Evolutionary conservation across 2,113 vertebrate genomes (phyloP), one percentile per base, ranked within the genome.

Genomic region (Anarrhichthys ocellatus): DNA sequence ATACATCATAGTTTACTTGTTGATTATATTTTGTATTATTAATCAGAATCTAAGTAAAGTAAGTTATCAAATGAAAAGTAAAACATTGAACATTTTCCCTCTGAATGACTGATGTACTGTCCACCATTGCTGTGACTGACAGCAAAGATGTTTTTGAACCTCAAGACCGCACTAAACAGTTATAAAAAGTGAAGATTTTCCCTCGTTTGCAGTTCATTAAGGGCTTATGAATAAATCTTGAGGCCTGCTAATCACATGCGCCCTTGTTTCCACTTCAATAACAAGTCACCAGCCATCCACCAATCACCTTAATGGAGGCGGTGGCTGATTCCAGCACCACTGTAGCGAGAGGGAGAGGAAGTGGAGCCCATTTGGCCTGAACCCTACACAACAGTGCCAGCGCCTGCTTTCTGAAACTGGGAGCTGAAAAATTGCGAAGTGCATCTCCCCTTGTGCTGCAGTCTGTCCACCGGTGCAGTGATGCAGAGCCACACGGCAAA

Each of bases 401-500:
- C 52, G 76, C 54, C 73, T 24, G 58, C 72, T 54, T 70, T 91
- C 84, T 80, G 63, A 88, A 80, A 74, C 64, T 24, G 65, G 66
- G 83, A 88, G 78, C 83, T 76, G 76, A 88, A 91, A 34, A 91
- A 92, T 89, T 88, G 58, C 29, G 20, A 88, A 86, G 72, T 62
- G 83, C 67, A 59, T 88, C 88, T 89, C 87, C 83, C 86, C 75
- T 63, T 81, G 90, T 87, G 91, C 88, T 81, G 75, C 88, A 90
- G 89, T 90, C 92, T 91, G 91, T 93, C 88, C 79, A 81, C 66
- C 61, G 6, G 79, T 74, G 85, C 88, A 85, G 78, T 72, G 84
- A 77, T 50, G 84, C 80, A 83, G 76, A 81, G 87, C 81, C 20
- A 17, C 65, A 80, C 2, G 10, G 63, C 76, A 88, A 89, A 91